Percentiles rank a stretch among this genome's conserved stretches.
Conservation (phyloP, 2,797 vertebrate species). For the Poeciliopsis gracilis region DNA sequence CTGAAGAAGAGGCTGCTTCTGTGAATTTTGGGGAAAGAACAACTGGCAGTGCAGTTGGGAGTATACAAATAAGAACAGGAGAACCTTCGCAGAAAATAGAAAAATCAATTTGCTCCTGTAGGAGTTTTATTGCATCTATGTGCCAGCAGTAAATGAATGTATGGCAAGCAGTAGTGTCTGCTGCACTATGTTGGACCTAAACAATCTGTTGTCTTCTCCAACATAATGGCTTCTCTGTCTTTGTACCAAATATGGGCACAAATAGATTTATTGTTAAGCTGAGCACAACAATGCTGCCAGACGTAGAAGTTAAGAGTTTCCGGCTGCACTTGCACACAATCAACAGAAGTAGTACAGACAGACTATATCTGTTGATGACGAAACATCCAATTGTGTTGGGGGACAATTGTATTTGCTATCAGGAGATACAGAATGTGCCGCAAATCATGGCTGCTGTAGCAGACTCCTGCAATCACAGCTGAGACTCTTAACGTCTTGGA, state of each 20-base stretch:
- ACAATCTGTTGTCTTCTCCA: background rate
- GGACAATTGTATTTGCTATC: background rate
- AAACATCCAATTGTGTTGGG: slow-evolving; percentile 1
- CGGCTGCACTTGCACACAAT: too few relatives aligned
- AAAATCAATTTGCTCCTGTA: slow-evolving; percentile 10
- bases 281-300: background rate
- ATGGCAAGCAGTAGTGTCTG: background rate
- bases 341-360: background rate
- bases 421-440: background rate
- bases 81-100: background rate
- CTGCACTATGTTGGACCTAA: background rate
- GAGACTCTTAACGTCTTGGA: background rate
- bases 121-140: slow-evolving; percentile 1
- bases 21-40: background rate
- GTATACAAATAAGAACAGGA: slow-evolving; percentile 2
- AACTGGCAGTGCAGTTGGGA: background rate
- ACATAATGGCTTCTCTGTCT: background rate
- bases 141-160: background rate
- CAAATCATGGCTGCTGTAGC: background rate
- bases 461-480: background rate
- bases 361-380: slow-evolving; percentile 1
- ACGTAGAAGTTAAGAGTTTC: background rate
- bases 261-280: slow-evolving; percentile 2
- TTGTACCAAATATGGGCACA: background rate
- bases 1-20: background rate